These are phyloP conservation scores for Aramus guarauna DNA, from an alignment of 2,113 vertebrate genomes.

Conservation along the genomic window DNA sequence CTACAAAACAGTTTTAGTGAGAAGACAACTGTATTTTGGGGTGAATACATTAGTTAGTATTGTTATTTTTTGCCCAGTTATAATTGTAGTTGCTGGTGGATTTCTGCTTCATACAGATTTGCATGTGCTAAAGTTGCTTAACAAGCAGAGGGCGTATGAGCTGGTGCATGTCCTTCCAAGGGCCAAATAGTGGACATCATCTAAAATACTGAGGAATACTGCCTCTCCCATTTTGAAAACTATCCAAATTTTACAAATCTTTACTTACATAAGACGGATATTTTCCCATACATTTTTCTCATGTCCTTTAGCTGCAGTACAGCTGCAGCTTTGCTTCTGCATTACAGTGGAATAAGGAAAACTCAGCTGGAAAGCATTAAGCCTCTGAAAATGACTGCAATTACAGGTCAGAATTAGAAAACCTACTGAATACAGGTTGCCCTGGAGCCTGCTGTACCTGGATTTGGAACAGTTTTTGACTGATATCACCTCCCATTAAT, in stretches of 20 bases:
- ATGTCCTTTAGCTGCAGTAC: neutral
- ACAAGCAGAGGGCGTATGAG: neutral
- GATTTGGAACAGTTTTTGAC: conserved; percentile 3
- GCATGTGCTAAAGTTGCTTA: neutral
- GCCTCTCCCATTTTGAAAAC: neutral
- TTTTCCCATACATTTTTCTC: neutral
- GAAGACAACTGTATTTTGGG: fast-evolving
- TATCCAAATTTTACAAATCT: neutral
- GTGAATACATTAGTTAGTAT: neutral
- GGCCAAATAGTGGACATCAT: neutral
- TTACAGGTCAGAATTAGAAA: conserved; percentile 24
- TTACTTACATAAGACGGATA: fast-evolving
- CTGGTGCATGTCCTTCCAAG: neutral
- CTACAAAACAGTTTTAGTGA: neutral
- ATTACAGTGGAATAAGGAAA: neutral
- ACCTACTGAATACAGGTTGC: neutral
- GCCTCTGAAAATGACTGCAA: neutral
- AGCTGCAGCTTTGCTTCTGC: neutral
- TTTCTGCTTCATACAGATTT: neutral
- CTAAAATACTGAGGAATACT: neutral
- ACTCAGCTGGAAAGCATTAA: neutral
- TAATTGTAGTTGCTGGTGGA: no score
- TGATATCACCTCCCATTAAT: conserved; percentile 7
- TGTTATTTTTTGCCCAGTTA: neutral
- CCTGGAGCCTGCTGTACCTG: neutral